These are phyloP conservation scores for Helostoma temminkii DNA, from an alignment of 2,797 vertebrate species.

Conservation along the genomic window DNA sequence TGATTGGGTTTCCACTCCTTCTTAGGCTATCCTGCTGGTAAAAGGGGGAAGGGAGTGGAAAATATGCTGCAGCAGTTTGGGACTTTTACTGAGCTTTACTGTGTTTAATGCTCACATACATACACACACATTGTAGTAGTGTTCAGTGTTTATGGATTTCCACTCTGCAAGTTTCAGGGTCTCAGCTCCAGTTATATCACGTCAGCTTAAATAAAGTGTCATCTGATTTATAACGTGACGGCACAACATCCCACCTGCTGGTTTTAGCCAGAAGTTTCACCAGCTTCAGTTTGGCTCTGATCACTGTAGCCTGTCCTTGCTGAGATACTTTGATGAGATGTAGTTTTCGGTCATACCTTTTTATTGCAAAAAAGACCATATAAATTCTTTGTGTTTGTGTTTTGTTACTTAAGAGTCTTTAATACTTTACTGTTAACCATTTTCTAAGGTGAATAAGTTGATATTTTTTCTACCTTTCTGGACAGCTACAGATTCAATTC, in stretches of 20 bases:
- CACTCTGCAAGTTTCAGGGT: constrained; percentile 73
- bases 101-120: constrained; percentile 42
- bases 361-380: constrained; percentile 3
- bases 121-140: constrained; percentile 42
- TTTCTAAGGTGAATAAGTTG: neutral
- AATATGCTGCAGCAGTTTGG: constrained; percentile 53
- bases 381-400: neutral
- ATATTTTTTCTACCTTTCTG: neutral
- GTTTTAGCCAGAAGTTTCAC: constrained; percentile 56
- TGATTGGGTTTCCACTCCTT: constrained; percentile 61
- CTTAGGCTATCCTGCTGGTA: constrained; percentile 53
- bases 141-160: constrained; percentile 83
- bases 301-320: too few species aligned
- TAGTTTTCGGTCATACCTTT: constrained; percentile 1
- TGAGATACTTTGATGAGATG: neutral
- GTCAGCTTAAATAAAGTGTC: constrained; percentile 88
- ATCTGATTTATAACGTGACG: constrained; percentile 84
- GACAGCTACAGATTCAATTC: neutral
- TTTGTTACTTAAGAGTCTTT: neutral
- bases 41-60: constrained; percentile 61
- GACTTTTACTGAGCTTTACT: constrained; percentile 56
- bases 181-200: constrained; percentile 74
- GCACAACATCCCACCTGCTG: constrained; percentile 84
- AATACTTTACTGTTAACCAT: neutral
- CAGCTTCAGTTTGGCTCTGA: constrained; percentile 37